Evolutionary conservation across 2,797 vertebrate genomes (phyloP).

Genomic region (Melanotaenia parkinsoni): DNA sequence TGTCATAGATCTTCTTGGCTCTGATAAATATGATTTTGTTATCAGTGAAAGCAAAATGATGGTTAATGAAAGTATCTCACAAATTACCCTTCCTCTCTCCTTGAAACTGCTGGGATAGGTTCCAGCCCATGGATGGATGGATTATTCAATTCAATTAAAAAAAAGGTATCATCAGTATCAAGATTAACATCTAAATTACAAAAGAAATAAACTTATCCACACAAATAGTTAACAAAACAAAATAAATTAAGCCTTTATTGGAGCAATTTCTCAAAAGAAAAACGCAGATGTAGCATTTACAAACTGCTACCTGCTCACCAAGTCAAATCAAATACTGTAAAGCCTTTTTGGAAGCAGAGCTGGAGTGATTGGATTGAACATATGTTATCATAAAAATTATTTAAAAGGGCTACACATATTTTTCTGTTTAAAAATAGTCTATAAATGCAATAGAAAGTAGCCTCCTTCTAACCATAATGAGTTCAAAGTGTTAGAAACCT

Average conservation of each 20-base stretch:
- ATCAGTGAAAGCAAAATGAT: not conserved
- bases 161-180: no score
- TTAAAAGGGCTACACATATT: not conserved
- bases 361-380: not conserved
- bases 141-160: no score
- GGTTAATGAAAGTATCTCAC: not conserved
- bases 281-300: not conserved
- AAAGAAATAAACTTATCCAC: no score
- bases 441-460: no score
- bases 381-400: constrained; percentile 1
- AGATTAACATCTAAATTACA: no score
- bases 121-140: no score
- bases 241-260: no score
- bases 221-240: no score
- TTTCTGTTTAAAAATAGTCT: not conserved
- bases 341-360: not conserved
- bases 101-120: no score
- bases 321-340: not conserved
- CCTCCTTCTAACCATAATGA: not conserved
- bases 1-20: no score
- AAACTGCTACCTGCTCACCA: not conserved
- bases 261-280: not conserved
- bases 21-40: no score
- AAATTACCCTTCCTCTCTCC: not conserved
- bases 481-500: not conserved